These are phyloP conservation scores for Sarcophaga carnaria DNA, from an alignment of 2,888 invertebrate species.

Conservation along the genomic window DNA sequence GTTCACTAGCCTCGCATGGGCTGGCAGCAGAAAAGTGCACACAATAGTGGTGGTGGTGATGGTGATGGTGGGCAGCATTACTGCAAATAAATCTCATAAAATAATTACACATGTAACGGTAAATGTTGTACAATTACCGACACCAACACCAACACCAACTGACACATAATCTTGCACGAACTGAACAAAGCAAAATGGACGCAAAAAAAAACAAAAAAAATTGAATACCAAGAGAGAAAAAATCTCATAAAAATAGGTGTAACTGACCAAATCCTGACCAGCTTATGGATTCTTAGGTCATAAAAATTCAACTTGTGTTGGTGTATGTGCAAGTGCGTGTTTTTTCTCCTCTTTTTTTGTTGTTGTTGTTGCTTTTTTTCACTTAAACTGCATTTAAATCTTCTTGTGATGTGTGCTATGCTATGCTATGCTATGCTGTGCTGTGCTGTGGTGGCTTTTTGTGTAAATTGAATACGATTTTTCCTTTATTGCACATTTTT, in stretches of 20 bases:
- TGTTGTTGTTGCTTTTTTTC: constrained; percentile 38
- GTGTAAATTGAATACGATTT: constrained; percentile 67
- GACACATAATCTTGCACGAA: constrained; percentile 21
- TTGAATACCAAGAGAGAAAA: not conserved
- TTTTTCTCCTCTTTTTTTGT: not conserved
- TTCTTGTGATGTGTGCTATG: constrained; percentile 8
- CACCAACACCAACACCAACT: constrained; percentile 36
- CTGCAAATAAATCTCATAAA: constrained; percentile 81
- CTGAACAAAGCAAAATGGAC: not conserved
- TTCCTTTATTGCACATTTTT: constrained; percentile 50
- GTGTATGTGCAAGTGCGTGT: constrained; percentile 14
- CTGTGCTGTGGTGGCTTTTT: constrained; percentile 45
- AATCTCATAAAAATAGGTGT: constrained; percentile 51
- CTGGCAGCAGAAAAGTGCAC: constrained; percentile 43
- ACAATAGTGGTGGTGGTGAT: not conserved
- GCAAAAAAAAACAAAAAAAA: constrained; percentile 26
- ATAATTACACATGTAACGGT: constrained; percentile 81
- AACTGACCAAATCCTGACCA: constrained; percentile 62
- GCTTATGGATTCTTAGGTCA: constrained; percentile 66
- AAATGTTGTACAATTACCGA: constrained; percentile 78
- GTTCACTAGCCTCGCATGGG: constrained; percentile 50
- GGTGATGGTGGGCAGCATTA: constrained; percentile 57
- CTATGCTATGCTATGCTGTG: not conserved
- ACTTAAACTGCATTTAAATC: constrained; percentile 70
- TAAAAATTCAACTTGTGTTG: constrained; percentile 47